phyloP scores from a whole-genome alignment of 2,888 invertebrate species.

The Dryobota labecula region DNA sequence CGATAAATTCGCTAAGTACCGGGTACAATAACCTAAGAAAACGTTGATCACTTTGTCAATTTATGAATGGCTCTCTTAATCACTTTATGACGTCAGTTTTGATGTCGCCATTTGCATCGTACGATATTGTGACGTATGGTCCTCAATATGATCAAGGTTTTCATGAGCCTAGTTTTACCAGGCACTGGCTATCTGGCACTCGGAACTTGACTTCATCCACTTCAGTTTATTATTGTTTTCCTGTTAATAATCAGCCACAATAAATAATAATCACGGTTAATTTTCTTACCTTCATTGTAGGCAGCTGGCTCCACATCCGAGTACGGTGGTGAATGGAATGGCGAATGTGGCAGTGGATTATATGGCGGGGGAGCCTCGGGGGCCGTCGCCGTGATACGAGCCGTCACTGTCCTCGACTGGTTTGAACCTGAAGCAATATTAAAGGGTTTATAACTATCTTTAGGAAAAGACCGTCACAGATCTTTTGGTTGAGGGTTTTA shows the following conservation, averaged over 20 bases:
- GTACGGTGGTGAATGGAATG: constrained; percentile 49
- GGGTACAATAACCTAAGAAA: neutral
- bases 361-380: constrained; percentile 83
- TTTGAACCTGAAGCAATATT: constrained; percentile 46
- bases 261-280: too few species aligned
- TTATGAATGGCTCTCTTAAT: constrained; percentile 13
- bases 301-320: constrained; percentile 38
- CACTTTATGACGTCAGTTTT: constrained; percentile 17
- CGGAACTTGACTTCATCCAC: neutral
- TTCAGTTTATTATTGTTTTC: too few species aligned
- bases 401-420: constrained; percentile 53
- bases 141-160: constrained; percentile 23
- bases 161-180: neutral
- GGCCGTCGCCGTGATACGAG: constrained; percentile 67
- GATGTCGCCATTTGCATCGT: constrained; percentile 26
- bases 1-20: constrained; percentile 3
- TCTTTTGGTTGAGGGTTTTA: neutral
- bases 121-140: constrained; percentile 20
- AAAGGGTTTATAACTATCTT: neutral
- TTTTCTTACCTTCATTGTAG: constrained; percentile 47
- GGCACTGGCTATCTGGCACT: neutral
- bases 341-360: constrained; percentile 69
- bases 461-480: neutral
- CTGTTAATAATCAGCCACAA: too few species aligned
- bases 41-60: constrained; percentile 3